Base-by-base conservation (phyloP, 2,888 invertebrate genomes). In the Carabus problematicus region DNA sequence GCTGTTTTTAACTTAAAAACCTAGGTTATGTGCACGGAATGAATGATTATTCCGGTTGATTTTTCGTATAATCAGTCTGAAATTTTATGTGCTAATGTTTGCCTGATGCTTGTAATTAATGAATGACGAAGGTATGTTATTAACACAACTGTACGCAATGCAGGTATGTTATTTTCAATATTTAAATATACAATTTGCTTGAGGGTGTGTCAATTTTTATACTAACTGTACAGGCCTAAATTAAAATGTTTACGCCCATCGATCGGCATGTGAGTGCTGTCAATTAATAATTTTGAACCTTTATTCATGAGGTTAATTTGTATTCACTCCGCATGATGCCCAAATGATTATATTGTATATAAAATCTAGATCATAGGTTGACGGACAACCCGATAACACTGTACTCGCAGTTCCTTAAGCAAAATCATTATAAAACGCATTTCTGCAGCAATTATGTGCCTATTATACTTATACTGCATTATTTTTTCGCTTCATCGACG, bases 261-360 rank as follows among this genome's bases (percentile, higher is more conserved):
- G 72, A 75, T 75, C 72, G 72, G 72, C 73, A 66, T 72, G 70
- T 72, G 70, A 71, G 63, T 63, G 70, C 72, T 72, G 71, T 72
- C 74, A 74, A 73, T 70, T 73, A 72, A 75, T 75, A 70, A 55
- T 69, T 70, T 62, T 76, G 77, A 77, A 76, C 76, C 71, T 71
- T 75, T 76, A 67, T 74, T 75, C 71, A 76, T 75, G 73, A 73
- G 74, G 76, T 77, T 74, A 78, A 77, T 75, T 77, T 67, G 52
- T 67, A 67, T 67, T 60, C 67, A 67, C 67, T 52, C 42, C 52
- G 60, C 60, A 60, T 67, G 67, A 60, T 59, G 54, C 54, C 67
- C 54, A 67, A 60, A 60, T 43, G 52, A 60, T 60, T 67, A 61
- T 60, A 64, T 64, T 70, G 14, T 29, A 29, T 29, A 29, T 29